Conservation (phyloP, 2,888 invertebrate genomes). For the Acronicta aceris region DNA sequence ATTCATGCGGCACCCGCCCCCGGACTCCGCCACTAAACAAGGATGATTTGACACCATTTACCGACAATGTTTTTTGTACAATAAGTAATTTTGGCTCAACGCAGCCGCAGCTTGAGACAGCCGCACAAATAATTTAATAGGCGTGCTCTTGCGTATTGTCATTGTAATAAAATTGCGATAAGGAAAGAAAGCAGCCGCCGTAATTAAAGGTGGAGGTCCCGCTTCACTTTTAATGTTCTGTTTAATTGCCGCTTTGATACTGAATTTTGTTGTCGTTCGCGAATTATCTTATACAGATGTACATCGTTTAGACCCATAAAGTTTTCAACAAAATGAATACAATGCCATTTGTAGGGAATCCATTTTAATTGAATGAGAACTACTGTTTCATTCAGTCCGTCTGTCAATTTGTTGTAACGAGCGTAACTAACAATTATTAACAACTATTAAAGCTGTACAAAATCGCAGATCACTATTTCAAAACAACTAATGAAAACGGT, state of each 20-base stretch:
- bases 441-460: constrained; percentile 48
- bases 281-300: constrained; percentile 62
- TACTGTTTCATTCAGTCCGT: constrained; percentile 56
- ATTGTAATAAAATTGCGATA: constrained; percentile 83
- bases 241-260: constrained; percentile 74
- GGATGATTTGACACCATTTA: constrained; percentile 77
- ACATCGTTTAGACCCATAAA: constrained; percentile 45
- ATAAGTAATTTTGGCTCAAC: constrained; percentile 63
- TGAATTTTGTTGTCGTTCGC: constrained; percentile 59
- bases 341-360: constrained; percentile 44
- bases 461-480: constrained; percentile 51
- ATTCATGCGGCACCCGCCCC: constrained; percentile 66
- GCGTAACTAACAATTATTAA: constrained; percentile 54
- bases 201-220: constrained; percentile 81
- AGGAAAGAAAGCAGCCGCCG: constrained; percentile 80
- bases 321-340: constrained; percentile 45
- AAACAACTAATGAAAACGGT: constrained; percentile 54
- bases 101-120: constrained; percentile 45
- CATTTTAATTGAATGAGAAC: constrained; percentile 41
- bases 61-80: constrained; percentile 61
- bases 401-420: constrained; percentile 51
- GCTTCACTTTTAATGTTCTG: constrained; percentile 71
- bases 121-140: constrained; percentile 81
- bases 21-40: constrained; percentile 68
- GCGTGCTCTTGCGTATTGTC: constrained; percentile 80